Evolutionary conservation across 2,797 vertebrate species (phyloP), one percentile per base, ranked within the genome.

Genomic region (Nasua narica): DNA sequence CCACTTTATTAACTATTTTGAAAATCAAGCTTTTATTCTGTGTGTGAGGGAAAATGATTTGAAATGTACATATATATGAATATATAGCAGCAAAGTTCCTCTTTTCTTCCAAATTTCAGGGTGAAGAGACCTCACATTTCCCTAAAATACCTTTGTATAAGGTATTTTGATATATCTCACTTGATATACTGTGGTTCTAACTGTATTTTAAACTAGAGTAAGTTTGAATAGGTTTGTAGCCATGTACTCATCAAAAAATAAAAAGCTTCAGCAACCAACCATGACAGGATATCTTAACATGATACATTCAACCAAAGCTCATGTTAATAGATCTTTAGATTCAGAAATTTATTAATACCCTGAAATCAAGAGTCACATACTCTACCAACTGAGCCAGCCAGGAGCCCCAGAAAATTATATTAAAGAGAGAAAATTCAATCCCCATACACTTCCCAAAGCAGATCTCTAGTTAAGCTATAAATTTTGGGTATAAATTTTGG

Each of bases 191-290:
- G 56, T 88, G 11, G 27, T 72, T 88, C 52, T 84, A 87, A 58
- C 40, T 94, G 3, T 43, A 92, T 86, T 95, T 93, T 76, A 95
- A 74, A 82, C 58, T 86, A 48, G 1, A 87, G 12, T 29, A 96
- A 94, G 54, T 48, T 78, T 23, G 32, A 93, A 6, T 84, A 43
- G 37, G 32, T 90, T 35, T 84, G 50, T 48, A 94, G 8, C 35
- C n/a, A 90, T 87, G 35, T 5, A 7, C 7, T n/a, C 1, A 90
- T 21, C 11, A n/a, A 88, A 76, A 92, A 85, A n/a, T 56, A 60
- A 43, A 86, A 94, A 87, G 29, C 43, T 54, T 77, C 84, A 54
- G 1, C 16, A 69, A 83, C 18, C 27, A 89, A 60, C 0, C 56
- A 86, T 18, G 58, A 65, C 7, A 79, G 14, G 19, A 25, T 54